Evolutionary conservation across 2,797 vertebrate species (phyloP).

Genomic region (Prunella strophiata): DNA sequence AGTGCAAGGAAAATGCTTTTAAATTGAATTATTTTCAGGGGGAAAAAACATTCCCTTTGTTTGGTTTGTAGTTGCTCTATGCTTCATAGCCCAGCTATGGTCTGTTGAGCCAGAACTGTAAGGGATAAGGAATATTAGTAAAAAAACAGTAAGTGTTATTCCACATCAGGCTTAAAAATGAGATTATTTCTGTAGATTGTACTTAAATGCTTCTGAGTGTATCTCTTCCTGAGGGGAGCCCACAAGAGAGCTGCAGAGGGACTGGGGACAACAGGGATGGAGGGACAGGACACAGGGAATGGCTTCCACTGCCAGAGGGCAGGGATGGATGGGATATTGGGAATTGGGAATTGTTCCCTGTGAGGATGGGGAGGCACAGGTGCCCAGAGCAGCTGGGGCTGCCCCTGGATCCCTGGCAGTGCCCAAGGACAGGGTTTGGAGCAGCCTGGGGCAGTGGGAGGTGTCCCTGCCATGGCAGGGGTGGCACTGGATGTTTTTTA

Average conservation of each 20-base stretch:
- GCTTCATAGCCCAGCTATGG: not conserved
- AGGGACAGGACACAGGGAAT: not conserved
- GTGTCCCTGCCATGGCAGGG: not conserved
- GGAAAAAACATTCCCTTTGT: not conserved
- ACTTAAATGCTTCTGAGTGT: not conserved
- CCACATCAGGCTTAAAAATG: not conserved
- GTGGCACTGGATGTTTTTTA: no score
- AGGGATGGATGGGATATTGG: not conserved
- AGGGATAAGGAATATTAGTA: not conserved
- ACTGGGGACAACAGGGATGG: rapidly evolving
- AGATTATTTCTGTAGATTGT: not conserved
- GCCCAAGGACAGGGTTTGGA: not conserved
- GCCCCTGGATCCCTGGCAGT: not conserved
- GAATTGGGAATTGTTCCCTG: not conserved
- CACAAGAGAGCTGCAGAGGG: not conserved
- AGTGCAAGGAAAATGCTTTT: not conserved
- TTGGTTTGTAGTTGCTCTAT: not conserved
- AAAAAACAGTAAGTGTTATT: not conserved
- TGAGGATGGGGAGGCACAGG: not conserved
- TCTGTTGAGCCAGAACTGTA: not conserved
- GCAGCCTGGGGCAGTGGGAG: not conserved
- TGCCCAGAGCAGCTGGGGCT: not conserved
- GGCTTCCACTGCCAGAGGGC: not conserved
- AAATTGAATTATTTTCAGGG: not conserved
- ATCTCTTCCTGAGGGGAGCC: not conserved